Evolutionary conservation across 2,888 invertebrate species (phyloP), one percentile per base, ranked within the genome.

Genomic region (Tyria jacobaeae): DNA sequence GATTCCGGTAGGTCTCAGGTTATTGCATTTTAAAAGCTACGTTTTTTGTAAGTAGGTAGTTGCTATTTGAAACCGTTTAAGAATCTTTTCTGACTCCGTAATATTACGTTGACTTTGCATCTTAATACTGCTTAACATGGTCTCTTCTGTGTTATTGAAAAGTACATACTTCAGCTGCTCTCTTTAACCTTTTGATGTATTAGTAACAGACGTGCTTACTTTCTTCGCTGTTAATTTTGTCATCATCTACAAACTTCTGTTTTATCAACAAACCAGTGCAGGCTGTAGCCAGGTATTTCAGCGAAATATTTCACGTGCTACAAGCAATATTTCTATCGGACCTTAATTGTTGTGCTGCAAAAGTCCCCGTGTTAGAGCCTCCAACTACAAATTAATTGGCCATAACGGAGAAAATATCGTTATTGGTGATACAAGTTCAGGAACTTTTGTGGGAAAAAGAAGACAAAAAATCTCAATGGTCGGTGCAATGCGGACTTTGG

Each of bases 321-420:
- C 69, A 51, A 64, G 41, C 67, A 64, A 78, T 76, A 69, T 63
- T 66, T 76, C 44, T 68, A 37, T 41, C 57, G 51, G 68, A 47
- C 68, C 71, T 71, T 73, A 76, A 81, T 76, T 62, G 68, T 54
- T 73, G 61, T 64, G 64, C 60, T 69, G 71, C 68, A 75, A 75
- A 76, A 73, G 73, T 68, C 57, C 61, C 49, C 60, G 66, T 70
- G 68, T 82, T 80, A 82, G 73, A 80, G 71, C 78, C 78, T 78
- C 77, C 80, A 79, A 78, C 82, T 80, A 84, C 85, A 87, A 86
- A 88, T 86, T 85, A 87, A 88, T 88, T 81, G 89, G 79, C 86
- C 73, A 85, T 88, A 86, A 83, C 84, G 76, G 78, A 79, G 77
- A 73, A 89, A 84, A 83, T 87, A 89, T 84, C 78, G 87, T 79